Conservation (phyloP, 2,888 invertebrate genomes). For the Nemotelus pantherinus region DNA sequence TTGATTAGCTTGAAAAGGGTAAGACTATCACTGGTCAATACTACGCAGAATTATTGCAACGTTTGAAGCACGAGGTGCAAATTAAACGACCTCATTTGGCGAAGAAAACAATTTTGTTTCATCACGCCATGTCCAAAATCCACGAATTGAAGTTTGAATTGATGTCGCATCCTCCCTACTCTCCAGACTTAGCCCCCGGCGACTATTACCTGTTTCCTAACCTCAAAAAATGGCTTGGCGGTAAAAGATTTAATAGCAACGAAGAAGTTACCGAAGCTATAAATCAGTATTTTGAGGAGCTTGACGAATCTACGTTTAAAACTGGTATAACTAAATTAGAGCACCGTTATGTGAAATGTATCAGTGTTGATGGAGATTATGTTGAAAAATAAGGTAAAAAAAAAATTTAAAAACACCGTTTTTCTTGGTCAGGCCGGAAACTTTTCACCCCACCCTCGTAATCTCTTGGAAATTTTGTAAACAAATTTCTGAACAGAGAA, state of each 20-base stretch:
- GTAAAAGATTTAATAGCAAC: not conserved
- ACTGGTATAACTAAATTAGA: not conserved
- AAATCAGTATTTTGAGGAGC: not conserved
- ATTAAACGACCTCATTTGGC: not conserved
- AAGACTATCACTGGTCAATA: not conserved
- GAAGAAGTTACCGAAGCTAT: not conserved
- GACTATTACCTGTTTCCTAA: constrained; percentile 10
- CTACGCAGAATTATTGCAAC: not conserved
- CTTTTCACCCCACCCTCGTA: too few species aligned
- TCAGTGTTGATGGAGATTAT: not conserved
- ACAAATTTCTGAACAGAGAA: too few species aligned
- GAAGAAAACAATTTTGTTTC: not conserved
- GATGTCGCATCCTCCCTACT: not conserved
- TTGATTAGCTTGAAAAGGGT: not conserved
- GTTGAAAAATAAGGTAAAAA: constrained; percentile 13
- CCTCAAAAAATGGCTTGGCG: not conserved
- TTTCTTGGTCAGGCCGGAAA: too few species aligned
- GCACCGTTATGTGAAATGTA: constrained; percentile 1
- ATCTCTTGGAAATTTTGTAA: too few species aligned
- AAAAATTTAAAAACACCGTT: too few species aligned
- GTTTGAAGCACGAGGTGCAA: not conserved
- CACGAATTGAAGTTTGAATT: not conserved
- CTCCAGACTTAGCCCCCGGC: not conserved
- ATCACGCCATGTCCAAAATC: not conserved
- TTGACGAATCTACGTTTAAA: not conserved